Percentiles rank a stretch among this genome's conserved stretches.
Evolutionary conservation across 1,140 invertebrate species (phyloP).

Genomic region (Forficula auricularia): DNA sequence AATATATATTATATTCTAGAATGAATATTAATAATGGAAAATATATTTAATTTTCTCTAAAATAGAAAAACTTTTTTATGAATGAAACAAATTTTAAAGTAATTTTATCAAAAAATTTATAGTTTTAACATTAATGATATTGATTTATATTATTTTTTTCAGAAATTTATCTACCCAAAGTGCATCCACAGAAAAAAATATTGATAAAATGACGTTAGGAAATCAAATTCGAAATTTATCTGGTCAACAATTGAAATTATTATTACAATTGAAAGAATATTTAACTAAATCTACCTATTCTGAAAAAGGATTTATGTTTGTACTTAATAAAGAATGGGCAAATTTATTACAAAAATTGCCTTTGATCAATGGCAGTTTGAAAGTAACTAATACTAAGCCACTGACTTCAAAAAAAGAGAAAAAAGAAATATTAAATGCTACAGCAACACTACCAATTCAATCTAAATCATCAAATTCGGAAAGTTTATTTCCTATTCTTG

Average conservation of each 20-base stretch:
- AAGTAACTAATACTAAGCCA: no score
- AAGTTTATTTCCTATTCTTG: neutral
- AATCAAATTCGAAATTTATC: conserved; percentile 24
- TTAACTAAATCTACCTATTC: conserved; percentile 27
- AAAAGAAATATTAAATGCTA: neutral
- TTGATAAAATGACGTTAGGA: conserved; percentile 17
- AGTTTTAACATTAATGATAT: conserved; percentile 20
- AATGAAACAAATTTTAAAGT: conserved; percentile 6
- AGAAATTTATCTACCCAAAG: conserved; percentile 1
- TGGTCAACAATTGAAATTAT: conserved; percentile 30
- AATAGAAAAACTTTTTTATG: conserved; percentile 8
- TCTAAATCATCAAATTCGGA: neutral
- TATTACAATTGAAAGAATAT: conserved; percentile 29
- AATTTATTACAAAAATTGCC: conserved; percentile 28
- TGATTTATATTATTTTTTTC: neutral
- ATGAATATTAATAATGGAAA: no score
- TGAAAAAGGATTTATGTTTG: conserved; percentile 27
- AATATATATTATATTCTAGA: no score
- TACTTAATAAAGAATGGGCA: conserved; percentile 33
- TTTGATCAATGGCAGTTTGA: neutral
- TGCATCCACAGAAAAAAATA: neutral
- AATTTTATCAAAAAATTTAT: conserved; percentile 25
- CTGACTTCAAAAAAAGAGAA: neutral
- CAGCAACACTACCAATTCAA: neutral
- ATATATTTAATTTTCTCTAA: conserved; percentile 7